Conservation (phyloP, 2,797 vertebrate genomes). For the Gymnothorax javanicus region DNA sequence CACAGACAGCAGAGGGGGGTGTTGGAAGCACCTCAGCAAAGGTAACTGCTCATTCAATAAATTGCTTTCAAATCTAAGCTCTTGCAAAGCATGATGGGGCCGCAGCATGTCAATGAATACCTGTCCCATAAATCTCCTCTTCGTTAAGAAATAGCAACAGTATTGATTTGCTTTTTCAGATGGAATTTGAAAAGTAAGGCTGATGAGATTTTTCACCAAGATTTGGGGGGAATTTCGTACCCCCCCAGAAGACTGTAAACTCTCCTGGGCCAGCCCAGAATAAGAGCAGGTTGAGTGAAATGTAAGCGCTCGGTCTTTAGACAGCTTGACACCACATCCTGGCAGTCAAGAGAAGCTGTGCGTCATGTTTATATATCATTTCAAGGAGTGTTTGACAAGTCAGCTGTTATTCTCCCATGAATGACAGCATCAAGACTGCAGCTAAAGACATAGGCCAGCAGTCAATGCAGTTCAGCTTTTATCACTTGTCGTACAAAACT, state of each 20-base stretch:
- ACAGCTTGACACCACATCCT: background rate
- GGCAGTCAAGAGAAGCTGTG: background rate
- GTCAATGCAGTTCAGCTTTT: background rate
- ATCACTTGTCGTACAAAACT: background rate
- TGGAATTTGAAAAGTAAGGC: slow-evolving; percentile 9
- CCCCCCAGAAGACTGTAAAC: background rate
- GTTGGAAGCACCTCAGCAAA: background rate
- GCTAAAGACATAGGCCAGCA: background rate
- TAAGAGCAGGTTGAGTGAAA: background rate
- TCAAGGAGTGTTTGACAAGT: background rate
- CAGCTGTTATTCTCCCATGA: background rate
- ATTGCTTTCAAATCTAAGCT: background rate
- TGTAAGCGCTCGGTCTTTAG: background rate
- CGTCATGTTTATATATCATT: background rate
- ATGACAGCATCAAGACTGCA: background rate
- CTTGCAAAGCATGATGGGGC: background rate
- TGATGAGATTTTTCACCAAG: background rate
- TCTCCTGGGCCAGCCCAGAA: background rate
- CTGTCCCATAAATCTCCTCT: slow-evolving; percentile 15
- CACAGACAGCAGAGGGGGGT: background rate
- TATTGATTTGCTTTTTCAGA: slow-evolving; percentile 11
- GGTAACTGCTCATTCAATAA: no score
- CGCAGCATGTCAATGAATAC: background rate
- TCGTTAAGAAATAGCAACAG: slow-evolving; percentile 9
- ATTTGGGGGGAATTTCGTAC: background rate